Evolutionary conservation across 2,113 vertebrate species (phyloP).

Genomic region (Neodontobutis hainanensis): DNA sequence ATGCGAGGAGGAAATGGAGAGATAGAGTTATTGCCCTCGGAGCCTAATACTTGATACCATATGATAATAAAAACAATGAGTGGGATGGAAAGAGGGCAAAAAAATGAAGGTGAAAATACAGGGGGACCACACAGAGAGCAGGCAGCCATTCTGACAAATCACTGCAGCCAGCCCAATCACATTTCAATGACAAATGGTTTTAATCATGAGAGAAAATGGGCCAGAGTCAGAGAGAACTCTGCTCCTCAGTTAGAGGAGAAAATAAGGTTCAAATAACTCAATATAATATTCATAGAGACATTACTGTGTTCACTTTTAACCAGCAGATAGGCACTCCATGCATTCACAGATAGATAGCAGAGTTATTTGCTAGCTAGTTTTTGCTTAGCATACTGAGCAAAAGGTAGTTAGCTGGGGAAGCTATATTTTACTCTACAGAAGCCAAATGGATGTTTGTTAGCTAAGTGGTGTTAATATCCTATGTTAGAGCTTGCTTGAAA

Average conservation of each 20-base stretch:
- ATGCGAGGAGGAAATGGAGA: slow-evolving; percentile 23
- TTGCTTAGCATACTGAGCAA: too few relatives aligned
- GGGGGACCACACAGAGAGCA: slow-evolving; percentile 47
- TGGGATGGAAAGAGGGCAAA: slow-evolving; percentile 21
- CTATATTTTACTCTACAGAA: too few relatives aligned
- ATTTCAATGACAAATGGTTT: slow-evolving; percentile 45
- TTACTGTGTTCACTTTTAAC: not conserved
- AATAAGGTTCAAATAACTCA: not conserved
- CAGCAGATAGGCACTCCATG: too few relatives aligned
- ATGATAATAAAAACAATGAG: slow-evolving; percentile 39
- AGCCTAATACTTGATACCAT: slow-evolving; percentile 32
- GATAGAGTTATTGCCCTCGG: slow-evolving; percentile 32
- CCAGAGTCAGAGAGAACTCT: slow-evolving; percentile 15
- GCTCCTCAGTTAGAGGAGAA: slow-evolving; percentile 2
- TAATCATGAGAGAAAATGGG: slow-evolving; percentile 32
- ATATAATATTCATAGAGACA: not conserved
- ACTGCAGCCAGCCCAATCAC: slow-evolving; percentile 46
- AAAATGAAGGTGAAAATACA: slow-evolving; percentile 23
- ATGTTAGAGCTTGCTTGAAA: too few relatives aligned
- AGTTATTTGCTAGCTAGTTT: too few relatives aligned
- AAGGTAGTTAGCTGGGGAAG: too few relatives aligned
- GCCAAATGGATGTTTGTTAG: too few relatives aligned
- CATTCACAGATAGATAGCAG: too few relatives aligned
- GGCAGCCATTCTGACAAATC: slow-evolving; percentile 46
- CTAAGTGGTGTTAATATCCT: too few relatives aligned